Evolutionary conservation across 2,113 vertebrate genomes (phyloP), one percentile per base, ranked within the genome.

Genomic region (Pelmatolapia mariae): DNA sequence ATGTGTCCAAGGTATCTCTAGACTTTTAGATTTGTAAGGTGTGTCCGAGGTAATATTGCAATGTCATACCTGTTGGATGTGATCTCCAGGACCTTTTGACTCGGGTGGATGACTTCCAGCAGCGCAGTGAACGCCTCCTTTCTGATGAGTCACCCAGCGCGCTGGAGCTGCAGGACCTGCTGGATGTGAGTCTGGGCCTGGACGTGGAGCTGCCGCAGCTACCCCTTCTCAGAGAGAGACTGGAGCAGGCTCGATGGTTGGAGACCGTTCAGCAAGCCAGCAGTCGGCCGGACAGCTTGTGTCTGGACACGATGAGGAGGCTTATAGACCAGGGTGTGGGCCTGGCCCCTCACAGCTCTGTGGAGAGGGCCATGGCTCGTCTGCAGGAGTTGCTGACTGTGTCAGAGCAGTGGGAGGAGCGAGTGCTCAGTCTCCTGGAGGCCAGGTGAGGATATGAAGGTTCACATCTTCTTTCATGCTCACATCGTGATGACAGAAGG

Each of bases 261-360:
- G 97, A 99, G 90, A 97, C 97, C 0, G 98, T 98, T 89, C 96
- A 97, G 4, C 95, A 96, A 82, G 97, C 97, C 53, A 97, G 96
- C 87, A 92, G 96, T 0, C 96, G 98, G 83, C 97, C 97, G 0
- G 86, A 86, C 83, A 97, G 96, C 78, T 97, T 99, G 4, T 97
- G 97, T 12, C 93, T 99, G 68, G 98, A 99, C 78, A 96, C 97
- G 86, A 99, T 99, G 98, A 97, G 98, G 84, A 96, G 98, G 76
- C 97, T 99, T 89, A 99, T 99, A 52, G 99, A 99, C 94, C 97
- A 98, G 7, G 99, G 98, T 0, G 98, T 99, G 83, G 98, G 98
- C n/a, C 93, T 99, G 4, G 95, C 97, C 2, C 98, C 99, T 1
- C 98, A 98, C 80, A 93, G 97, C 2, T 97, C 97, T 0, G 98